A percentile compares a stretch with the other conserved stretches of the same genome.
These are phyloP conservation scores for Drosophila flavopinicola DNA, from an alignment of 2,888 invertebrate species.

Conservation along the genomic window DNA sequence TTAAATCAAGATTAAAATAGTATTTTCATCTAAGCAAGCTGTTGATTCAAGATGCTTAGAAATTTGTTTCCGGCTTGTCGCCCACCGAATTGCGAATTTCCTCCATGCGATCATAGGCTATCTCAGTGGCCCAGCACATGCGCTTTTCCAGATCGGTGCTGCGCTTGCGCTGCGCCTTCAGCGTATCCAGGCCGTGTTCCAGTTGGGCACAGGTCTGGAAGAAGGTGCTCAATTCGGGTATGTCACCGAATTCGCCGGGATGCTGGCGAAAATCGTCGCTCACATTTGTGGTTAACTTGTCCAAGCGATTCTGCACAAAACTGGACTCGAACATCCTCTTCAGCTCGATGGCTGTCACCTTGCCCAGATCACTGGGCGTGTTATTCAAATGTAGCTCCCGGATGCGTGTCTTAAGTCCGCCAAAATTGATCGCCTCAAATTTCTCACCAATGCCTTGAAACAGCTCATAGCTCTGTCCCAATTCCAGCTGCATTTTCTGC, in stretches of 20 bases:
- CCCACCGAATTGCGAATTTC: constrained; percentile 69
- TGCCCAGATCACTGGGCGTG: constrained; percentile 46
- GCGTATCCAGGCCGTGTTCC: constrained; percentile 74
- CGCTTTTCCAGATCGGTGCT: constrained; percentile 71
- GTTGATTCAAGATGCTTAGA: constrained; percentile 23
- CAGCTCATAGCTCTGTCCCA: constrained; percentile 78
- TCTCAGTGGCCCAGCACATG: constrained; percentile 71
- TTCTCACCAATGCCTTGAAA: constrained; percentile 79
- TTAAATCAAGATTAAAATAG: too few relatives aligned
- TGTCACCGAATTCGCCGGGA: constrained; percentile 82
- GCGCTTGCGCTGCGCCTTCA: constrained; percentile 72
- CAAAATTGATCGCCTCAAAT: constrained; percentile 80
- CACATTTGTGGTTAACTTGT: constrained; percentile 72
- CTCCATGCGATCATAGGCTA: constrained; percentile 71
- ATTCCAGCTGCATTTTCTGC: constrained; percentile 74
- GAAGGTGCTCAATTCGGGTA: constrained; percentile 82
- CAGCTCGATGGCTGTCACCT: constrained; percentile 58
- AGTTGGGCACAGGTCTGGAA: constrained; percentile 81
- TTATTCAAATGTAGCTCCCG: constrained; percentile 75
- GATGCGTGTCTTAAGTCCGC: constrained; percentile 73
- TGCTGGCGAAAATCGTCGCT: constrained; percentile 75
- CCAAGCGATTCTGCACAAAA: constrained; percentile 65
- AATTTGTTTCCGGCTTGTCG: constrained; percentile 52
- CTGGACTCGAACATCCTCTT: constrained; percentile 70
- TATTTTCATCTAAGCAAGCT: too few relatives aligned